Evolutionary conservation across 2,888 invertebrate genomes (phyloP).

Genomic region (Drosophila macrospina): DNA sequence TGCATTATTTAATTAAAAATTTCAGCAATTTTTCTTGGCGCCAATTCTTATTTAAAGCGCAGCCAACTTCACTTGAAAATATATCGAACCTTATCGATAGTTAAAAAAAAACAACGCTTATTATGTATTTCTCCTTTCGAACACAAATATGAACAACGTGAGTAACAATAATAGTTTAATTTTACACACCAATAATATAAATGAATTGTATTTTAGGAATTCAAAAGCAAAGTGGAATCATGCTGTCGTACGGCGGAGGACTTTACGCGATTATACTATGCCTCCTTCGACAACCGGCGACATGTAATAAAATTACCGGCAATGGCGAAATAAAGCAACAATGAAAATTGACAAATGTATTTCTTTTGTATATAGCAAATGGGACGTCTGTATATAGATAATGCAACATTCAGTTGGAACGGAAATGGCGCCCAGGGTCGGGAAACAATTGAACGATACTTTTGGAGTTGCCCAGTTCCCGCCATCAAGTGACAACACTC

Average conservation of each 20-base stretch:
- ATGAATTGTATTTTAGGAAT: constrained; percentile 84
- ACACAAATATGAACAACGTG: constrained; percentile 41
- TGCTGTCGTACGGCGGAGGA: constrained; percentile 95
- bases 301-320: constrained; percentile 87
- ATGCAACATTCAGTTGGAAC: constrained; percentile 96
- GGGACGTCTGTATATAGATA: constrained; percentile 92
- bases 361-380: constrained; percentile 87
- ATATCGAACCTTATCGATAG: constrained; percentile 5
- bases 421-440: constrained; percentile 93
- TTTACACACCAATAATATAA: not conserved
- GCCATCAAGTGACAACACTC: constrained; percentile 91
- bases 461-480: constrained; percentile 92
- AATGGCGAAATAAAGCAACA: constrained; percentile 3
- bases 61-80: constrained; percentile 10
- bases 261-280: constrained; percentile 95
- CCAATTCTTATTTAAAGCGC: not conserved
- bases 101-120: not conserved
- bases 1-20: no score
- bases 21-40: not conserved
- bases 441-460: constrained; percentile 93
- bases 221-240: constrained; percentile 90
- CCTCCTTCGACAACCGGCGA: constrained; percentile 93
- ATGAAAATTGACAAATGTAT: not conserved
- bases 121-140: constrained; percentile 12
- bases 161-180: not conserved